Percentiles rank a stretch among this genome's conserved stretches.
These are phyloP conservation scores for Molorchus minor DNA, from an alignment of 2,888 invertebrate species.

Conservation along the genomic window DNA sequence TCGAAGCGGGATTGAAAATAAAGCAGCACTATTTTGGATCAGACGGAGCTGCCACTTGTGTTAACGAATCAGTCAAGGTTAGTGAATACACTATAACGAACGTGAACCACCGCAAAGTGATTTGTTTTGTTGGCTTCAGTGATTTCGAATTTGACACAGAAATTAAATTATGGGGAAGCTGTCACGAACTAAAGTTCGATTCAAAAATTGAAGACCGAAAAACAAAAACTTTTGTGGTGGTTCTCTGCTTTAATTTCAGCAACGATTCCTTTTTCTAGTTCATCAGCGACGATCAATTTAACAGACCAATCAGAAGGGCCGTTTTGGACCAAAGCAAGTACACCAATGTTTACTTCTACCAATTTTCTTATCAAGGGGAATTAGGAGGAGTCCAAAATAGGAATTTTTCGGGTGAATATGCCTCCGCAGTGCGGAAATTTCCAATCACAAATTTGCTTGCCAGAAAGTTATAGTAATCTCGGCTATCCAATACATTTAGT, in stretches of 20 bases:
- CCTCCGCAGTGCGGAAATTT: neutral
- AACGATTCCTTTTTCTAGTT: no score
- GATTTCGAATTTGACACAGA: no score
- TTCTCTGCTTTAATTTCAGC: no score
- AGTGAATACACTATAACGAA: no score
- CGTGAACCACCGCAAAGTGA: no score
- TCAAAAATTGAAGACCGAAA: no score
- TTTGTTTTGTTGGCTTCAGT: no score
- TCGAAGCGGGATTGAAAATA: constrained; percentile 34
- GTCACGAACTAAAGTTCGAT: no score
- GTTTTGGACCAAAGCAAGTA: constrained; percentile 63
- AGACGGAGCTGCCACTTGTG: constrained; percentile 24
- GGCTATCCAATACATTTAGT: no score
- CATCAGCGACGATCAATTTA: constrained; percentile 60
- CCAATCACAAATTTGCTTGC: neutral
- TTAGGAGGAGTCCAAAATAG: constrained; percentile 34
- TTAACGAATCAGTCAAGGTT: constrained; percentile 32
- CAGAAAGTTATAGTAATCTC: no score
- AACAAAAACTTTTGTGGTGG: no score
- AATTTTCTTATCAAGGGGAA: constrained; percentile 48
- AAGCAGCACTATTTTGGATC: constrained; percentile 40
- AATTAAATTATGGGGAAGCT: no score
- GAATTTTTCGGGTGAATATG: constrained; percentile 30
- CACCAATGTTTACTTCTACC: constrained; percentile 46
- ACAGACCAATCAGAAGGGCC: constrained; percentile 58